phyloP scores from a whole-genome alignment of 2,797 vertebrate species.

The Coreius guichenoti region DNA sequence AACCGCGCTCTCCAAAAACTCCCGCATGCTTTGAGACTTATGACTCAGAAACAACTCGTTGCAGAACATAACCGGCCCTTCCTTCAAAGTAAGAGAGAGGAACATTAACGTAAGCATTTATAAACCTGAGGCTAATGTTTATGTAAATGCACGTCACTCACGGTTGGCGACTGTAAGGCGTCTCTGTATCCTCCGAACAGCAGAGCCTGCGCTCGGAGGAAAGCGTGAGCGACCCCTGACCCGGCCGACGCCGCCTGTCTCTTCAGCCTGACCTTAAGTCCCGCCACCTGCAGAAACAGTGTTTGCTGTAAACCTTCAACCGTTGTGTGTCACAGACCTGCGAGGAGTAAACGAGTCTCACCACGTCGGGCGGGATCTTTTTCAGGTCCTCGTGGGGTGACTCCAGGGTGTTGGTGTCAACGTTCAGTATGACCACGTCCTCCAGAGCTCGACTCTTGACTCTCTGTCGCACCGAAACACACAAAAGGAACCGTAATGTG shows the following conservation, averaged over 20 bases:
- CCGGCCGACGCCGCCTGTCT: conserved; percentile 83
- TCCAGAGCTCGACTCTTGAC: conserved; percentile 83
- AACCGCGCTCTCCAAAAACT: conserved; percentile 84
- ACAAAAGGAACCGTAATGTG: neutral
- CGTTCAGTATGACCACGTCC: conserved; percentile 89
- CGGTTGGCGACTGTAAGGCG: conserved; percentile 74
- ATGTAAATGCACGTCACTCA: conserved; percentile 60
- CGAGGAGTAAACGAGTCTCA: conserved; percentile 60
- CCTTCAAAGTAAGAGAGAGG: conserved; percentile 69
- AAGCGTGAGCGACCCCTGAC: conserved; percentile 85
- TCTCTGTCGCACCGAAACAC: conserved; percentile 70
- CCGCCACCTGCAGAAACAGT: conserved; percentile 76
- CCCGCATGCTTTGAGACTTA: conserved; percentile 80
- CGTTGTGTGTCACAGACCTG: no score
- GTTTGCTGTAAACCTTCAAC: neutral
- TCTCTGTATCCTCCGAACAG: conserved; percentile 90
- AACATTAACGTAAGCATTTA: neutral
- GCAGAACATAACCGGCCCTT: conserved; percentile 78
- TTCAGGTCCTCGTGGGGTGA: conserved; percentile 86
- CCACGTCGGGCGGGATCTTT: conserved; percentile 87
- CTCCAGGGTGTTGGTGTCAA: conserved; percentile 88
- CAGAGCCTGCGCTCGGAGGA: conserved; percentile 86
- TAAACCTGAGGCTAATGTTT: neutral
- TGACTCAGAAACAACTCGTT: conserved; percentile 84
- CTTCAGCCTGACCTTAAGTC: conserved; percentile 83